Evolutionary conservation across 2,888 invertebrate species (phyloP).

Genomic region (Andrena dorsata): DNA sequence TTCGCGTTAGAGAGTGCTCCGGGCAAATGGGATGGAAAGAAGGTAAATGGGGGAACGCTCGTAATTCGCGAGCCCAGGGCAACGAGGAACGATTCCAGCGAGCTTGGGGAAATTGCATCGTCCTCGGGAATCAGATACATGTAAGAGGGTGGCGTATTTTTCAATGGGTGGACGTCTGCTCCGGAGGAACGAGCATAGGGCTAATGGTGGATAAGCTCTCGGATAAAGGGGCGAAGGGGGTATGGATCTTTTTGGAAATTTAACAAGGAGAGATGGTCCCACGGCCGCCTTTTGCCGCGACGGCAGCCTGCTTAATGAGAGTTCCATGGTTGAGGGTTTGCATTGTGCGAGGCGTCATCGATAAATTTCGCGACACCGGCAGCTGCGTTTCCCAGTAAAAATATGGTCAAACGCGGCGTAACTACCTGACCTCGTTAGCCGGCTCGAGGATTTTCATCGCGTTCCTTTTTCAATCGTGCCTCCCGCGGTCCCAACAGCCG

Average conservation of each 20-base stretch:
- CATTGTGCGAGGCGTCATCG: conserved; percentile 6
- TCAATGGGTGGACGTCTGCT: not conserved
- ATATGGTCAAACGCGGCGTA: not conserved
- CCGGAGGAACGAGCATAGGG: not conserved
- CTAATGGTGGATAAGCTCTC: not conserved
- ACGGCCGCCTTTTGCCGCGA: not conserved
- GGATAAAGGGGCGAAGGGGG: not conserved
- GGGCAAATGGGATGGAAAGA: conserved; percentile 23
- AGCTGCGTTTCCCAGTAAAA: not conserved
- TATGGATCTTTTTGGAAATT: not conserved
- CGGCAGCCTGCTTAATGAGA: conserved; percentile 22
- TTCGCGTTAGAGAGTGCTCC: conserved; percentile 12
- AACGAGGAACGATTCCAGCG: not conserved
- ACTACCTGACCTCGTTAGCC: conserved; percentile 50
- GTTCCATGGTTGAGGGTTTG: not conserved
- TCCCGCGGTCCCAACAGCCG: not conserved
- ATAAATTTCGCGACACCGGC: conserved; percentile 32
- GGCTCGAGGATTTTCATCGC: conserved; percentile 18
- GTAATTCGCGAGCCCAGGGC: not conserved
- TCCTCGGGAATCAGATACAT: not conserved
- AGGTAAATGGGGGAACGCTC: conserved; percentile 15
- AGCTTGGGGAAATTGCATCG: conserved; percentile 12
- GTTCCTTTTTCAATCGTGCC: conserved; percentile 35
- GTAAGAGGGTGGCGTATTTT: not conserved
- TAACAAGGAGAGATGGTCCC: conserved; percentile 4